phyloP scores from a whole-genome alignment of 2,888 invertebrate genomes.

The Erpobdella octoculata region DNA sequence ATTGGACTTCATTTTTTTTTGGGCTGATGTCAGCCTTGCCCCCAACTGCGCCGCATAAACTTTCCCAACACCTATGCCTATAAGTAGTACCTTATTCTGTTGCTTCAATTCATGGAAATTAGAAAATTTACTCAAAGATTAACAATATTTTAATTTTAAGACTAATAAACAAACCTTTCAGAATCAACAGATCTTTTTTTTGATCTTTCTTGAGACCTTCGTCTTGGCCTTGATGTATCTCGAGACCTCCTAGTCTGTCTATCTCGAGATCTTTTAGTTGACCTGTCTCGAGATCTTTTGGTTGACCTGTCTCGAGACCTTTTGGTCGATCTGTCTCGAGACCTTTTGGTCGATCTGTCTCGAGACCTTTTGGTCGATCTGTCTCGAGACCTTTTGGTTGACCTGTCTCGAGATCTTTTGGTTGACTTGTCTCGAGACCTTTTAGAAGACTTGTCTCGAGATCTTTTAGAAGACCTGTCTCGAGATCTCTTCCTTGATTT shows the following conservation, averaged over 20 bases:
- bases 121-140: too few species aligned
- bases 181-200: not conserved
- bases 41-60: too few species aligned
- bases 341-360: not conserved
- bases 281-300: not conserved
- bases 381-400: not conserved
- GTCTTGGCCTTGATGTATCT: not conserved
- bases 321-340: not conserved
- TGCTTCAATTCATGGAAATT: too few species aligned
- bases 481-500: not conserved
- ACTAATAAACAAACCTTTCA: too few species aligned
- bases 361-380: not conserved
- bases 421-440: too few species aligned
- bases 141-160: too few species aligned
- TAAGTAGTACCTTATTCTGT: too few species aligned
- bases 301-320: not conserved
- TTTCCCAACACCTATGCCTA: too few species aligned
- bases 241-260: not conserved
- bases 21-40: too few species aligned
- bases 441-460: not conserved
- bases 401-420: not conserved
- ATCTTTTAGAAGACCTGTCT: slow-evolving; percentile 2
- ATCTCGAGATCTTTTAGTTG: not conserved
- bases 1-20: too few species aligned
- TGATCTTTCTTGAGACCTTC: not conserved